phyloP scores from a whole-genome alignment of 2,113 vertebrate species.

The Circaetus cinerascens region DNA sequence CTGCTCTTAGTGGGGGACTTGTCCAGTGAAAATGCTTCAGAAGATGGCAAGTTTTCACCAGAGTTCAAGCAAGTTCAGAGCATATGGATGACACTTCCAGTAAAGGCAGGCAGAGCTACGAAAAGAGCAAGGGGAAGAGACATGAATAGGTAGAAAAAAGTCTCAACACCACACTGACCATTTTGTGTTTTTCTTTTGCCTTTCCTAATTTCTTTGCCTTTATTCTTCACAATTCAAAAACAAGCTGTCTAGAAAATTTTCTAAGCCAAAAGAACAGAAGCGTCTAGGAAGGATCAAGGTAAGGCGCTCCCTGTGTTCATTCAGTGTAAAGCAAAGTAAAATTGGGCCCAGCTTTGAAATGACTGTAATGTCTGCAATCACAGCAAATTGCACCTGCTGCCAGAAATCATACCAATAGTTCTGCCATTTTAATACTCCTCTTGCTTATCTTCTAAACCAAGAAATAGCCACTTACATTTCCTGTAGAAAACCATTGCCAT shows the following conservation, averaged over 20 bases:
- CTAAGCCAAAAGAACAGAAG: neutral
- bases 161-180: neutral
- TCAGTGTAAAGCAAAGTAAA: neutral
- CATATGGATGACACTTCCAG: neutral
- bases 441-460: neutral
- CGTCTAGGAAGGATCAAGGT: neutral
- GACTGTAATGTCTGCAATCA: neutral
- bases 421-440: neutral
- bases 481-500: neutral
- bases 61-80: neutral
- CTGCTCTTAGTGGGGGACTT: neutral
- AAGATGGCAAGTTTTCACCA: neutral
- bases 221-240: neutral
- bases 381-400: neutral
- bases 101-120: neutral
- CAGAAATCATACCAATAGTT: neutral
- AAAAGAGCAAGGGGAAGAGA: neutral
- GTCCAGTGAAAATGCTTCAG: neutral
- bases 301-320: neutral
- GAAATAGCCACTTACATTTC: neutral
- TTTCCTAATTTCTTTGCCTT: neutral
- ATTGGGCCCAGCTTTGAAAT: neutral
- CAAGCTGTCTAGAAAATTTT: neutral
- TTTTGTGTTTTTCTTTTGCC: neutral
- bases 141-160: neutral